Evolutionary conservation across 30 jellyfish, hydroid and myxozoan species (phyloP), one percentile per base, ranked within the genome.

Genomic region (Morbakka virulenta): DNA sequence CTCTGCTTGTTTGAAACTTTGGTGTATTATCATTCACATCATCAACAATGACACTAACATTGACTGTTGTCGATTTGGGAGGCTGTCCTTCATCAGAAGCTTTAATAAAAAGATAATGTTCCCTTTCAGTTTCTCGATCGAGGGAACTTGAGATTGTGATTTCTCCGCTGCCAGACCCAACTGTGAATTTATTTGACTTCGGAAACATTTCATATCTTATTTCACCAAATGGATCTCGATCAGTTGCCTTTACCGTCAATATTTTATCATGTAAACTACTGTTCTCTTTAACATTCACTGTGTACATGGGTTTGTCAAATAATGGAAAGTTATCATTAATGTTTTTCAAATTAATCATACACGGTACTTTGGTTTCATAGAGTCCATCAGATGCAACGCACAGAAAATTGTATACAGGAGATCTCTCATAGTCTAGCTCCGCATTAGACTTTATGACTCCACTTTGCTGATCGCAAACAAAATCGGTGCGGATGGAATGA

Each of bases 41-140:
- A 0, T 17, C 35, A 1, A 90, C 69, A 24, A 13, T 70, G 2
- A 90, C 87, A 21, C 62, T 50, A 35, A 79, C 87, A 6, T 82
- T 64, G 2, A 91, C 57, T 67, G 63, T 64, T 20, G 51, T 88
- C 13, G 91, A 63, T 28, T 32, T 79, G 28, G 29, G 28, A 3
- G 98, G 98, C 23, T 29, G 62, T 0, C 98, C 98, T n/a, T 82
- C 87, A 35, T 90, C 98, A 47, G n/a, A 52, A 25, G 67, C 98
- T 30, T 28, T 64, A 28, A 90, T 96, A 2, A 77, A 67, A 20
- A 84, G 49, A 9, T 57, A 51, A 80, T 90, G 85, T 14, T 26
- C 27, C 23, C 41, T 62, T 14, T 11, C 12, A 41, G 75, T 82
- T 50, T 90, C 98, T 24, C 95, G 86, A 64, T 90, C 98, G 14